Evolutionary conservation across 1,140 invertebrate species (phyloP).

Genomic region (Piezodorus guildinii): DNA sequence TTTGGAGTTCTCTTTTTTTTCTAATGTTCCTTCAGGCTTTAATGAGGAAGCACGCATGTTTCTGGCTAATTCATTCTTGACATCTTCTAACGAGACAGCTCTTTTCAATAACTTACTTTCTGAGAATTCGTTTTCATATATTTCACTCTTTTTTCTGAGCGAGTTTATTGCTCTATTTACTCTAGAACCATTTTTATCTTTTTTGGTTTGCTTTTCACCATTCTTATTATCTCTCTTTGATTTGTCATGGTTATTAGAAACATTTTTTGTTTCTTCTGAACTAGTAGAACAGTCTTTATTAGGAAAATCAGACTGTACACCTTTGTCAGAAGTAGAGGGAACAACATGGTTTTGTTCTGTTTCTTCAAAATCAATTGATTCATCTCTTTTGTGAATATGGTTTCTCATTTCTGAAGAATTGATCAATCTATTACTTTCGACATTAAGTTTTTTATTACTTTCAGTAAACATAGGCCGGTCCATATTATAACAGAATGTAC

Average conservation of each 20-base stretch:
- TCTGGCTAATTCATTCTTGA: conserved; percentile 2
- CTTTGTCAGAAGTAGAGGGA: not conserved
- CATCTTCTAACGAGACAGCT: conserved; percentile 21
- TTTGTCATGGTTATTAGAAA: not conserved
- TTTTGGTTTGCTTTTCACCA: conserved; percentile 17
- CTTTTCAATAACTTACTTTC: conserved; percentile 22
- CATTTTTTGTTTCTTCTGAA: not conserved
- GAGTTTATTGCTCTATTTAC: conserved; percentile 23
- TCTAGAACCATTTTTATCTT: conserved; percentile 16
- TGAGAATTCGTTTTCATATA: conserved; percentile 16
- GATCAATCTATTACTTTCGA: too few relatives aligned
- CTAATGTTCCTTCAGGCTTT: conserved; percentile 16
- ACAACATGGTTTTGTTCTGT: not conserved
- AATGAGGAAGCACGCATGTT: conserved; percentile 15
- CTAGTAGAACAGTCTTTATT: not conserved
- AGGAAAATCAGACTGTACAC: not conserved
- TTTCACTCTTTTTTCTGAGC: conserved; percentile 17
- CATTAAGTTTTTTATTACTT: too few relatives aligned
- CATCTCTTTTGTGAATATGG: too few relatives aligned
- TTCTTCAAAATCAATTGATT: not conserved
- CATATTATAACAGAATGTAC: too few relatives aligned
- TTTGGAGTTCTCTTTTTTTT: conserved; percentile 9
- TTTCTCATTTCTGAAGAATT: too few relatives aligned
- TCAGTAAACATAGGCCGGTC: too few relatives aligned
- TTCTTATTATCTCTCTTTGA: not conserved